Evolutionary conservation across 2,888 invertebrate species (phyloP).

Genomic region (Sthenelais limicola): DNA sequence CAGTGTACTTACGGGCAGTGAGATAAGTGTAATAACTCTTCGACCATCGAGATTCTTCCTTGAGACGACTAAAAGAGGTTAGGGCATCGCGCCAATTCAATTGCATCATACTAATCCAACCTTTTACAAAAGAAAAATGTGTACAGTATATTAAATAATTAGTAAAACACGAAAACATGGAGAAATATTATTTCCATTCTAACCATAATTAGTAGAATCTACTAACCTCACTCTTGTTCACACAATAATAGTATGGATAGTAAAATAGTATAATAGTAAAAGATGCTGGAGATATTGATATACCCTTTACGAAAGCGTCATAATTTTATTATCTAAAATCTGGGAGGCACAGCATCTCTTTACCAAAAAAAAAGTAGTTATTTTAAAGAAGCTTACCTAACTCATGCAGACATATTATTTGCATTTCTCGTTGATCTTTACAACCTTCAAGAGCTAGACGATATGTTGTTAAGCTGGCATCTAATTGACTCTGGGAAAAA

Average conservation of each 20-base stretch:
- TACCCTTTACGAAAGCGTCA: not conserved
- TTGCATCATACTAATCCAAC: conserved; percentile 79
- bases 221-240: no score
- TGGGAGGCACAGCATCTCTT: no score
- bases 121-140: no score
- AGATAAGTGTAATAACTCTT: conserved; percentile 79
- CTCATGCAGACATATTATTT: conserved; percentile 78
- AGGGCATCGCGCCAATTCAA: conserved; percentile 75
- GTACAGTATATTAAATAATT: no score
- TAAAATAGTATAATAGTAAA: not conserved
- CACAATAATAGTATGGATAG: not conserved
- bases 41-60: conserved; percentile 79
- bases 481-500: conserved; percentile 76
- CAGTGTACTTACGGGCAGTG: conserved; percentile 72
- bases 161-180: no score
- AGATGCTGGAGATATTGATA: not conserved
- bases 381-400: conserved; percentile 68
- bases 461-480: conserved; percentile 76
- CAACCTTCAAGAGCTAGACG: conserved; percentile 76
- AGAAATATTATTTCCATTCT: no score
- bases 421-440: conserved; percentile 78
- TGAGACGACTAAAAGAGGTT: conserved; percentile 73
- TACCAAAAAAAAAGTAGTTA: not conserved
- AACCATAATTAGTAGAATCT: no score
- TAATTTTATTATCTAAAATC: no score